These are phyloP conservation scores for Sinohyriopsis cumingii DNA, from an alignment of 2,888 invertebrate species.

Conservation along the genomic window DNA sequence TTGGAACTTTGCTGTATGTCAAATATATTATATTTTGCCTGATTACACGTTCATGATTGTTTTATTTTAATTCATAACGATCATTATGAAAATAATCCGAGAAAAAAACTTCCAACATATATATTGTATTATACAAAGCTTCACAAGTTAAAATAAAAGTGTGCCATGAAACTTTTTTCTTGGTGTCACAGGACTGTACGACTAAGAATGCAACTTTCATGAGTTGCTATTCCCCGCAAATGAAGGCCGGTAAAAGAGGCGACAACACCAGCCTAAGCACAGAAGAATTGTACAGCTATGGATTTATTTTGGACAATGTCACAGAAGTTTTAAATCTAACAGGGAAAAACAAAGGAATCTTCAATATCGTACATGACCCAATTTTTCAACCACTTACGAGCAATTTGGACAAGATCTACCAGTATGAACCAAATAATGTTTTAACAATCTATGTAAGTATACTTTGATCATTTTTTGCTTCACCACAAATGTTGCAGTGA, in stretches of 20 bases:
- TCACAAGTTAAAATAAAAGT: no score
- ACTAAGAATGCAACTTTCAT: constrained; percentile 1
- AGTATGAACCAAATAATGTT: constrained; percentile 89
- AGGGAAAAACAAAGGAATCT: constrained; percentile 69
- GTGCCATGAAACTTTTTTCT: no score
- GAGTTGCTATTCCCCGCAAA: constrained; percentile 24
- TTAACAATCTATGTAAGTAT: constrained; percentile 87
- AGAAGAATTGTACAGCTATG: constrained; percentile 82
- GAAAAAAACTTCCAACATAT: no score
- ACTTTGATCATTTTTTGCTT: no score
- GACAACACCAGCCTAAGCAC: neutral
- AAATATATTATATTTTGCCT: no score
- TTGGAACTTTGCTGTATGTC: no score
- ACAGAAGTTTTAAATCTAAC: constrained; percentile 70
- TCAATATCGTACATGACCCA: constrained; percentile 93
- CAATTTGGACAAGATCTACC: constrained; percentile 84
- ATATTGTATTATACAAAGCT: no score
- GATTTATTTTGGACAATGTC: constrained; percentile 97
- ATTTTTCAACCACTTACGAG: constrained; percentile 91
- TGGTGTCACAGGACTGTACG: neutral
- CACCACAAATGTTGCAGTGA: no score
- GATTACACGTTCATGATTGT: no score
- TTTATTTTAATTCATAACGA: no score
- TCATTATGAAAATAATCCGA: no score
- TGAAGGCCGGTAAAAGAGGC: constrained; percentile 15